Percentiles rank a stretch among this genome's conserved stretches.
Conservation (phyloP, 2,888 invertebrate species). For the Arge pagana region DNA sequence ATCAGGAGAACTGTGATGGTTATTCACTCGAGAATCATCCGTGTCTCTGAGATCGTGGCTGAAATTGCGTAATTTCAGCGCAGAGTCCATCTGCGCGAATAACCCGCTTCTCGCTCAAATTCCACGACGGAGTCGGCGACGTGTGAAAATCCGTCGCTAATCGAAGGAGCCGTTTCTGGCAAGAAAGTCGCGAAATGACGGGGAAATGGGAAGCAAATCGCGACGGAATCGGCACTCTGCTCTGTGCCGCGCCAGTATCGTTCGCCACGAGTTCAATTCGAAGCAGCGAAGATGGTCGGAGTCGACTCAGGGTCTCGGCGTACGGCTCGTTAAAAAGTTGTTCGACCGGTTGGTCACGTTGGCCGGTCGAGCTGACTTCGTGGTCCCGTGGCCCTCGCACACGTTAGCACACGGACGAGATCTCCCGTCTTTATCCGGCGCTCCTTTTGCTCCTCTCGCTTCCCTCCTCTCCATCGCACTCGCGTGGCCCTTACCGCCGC, state of each 20-base stretch:
- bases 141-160: no score
- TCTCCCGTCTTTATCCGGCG: slow-evolving; percentile 6
- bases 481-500: slow-evolving; percentile 11
- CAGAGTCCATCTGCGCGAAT: no score
- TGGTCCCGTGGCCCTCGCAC: slow-evolving; percentile 54
- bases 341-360: slow-evolving; percentile 58
- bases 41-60: no score
- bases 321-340: slow-evolving; percentile 58
- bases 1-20: no score
- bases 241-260: slow-evolving; percentile 41
- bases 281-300: slow-evolving; percentile 53
- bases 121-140: no score
- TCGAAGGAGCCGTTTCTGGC: background rate
- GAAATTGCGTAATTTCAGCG: no score
- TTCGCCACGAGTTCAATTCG: slow-evolving; percentile 52
- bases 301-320: slow-evolving; percentile 46
- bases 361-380: slow-evolving; percentile 51
- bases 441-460: slow-evolving; percentile 12
- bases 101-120: no score
- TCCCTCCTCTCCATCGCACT: slow-evolving; percentile 22
- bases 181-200: slow-evolving; percentile 9
- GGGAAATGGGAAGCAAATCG: slow-evolving; percentile 18
- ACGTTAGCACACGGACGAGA: slow-evolving; percentile 34
- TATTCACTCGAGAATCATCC: no score
- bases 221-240: slow-evolving; percentile 27